Evolutionary conservation across 2,888 invertebrate species (phyloP), one percentile per base, ranked within the genome.

Genomic region (Caenorhabditis macrosperma): DNA sequence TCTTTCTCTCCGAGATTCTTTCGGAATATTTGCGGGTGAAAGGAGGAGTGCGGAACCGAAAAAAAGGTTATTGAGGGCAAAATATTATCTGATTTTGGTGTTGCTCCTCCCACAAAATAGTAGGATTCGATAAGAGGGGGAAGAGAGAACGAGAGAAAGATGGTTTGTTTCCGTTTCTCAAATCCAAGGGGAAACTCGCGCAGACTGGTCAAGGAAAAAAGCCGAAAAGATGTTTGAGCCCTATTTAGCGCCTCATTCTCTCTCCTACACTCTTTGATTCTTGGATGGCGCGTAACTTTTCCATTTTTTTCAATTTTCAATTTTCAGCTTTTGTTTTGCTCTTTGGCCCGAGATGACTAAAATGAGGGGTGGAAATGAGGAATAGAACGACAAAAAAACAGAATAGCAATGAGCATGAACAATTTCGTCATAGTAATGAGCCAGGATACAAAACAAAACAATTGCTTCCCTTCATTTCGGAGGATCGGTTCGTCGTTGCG

Each of bases 71-170:
- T 59, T 59, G 48, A 64, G 48, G 57, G 28, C 61, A 28, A 74
- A 57, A 64, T 64, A 74, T 74, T 74, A 74, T 74, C 74, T 74
- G 74, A 74, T 74, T 64, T 57, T 50, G 35, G 46, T 28, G n/a
- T 20, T 44, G 44, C 52, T 54, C 12, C 17, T 15, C 24, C 4
- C 15, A 9, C 15, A 22, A 24, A 22, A 46, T 44, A 30, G 54
- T 71, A 44, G 44, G 44, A 22, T 15, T 48, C 26, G n/a, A 72
- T 64, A 72, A 71, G 15, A 50, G 22, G 50, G 12, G 35, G 9
- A 60, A 52, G 38, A 50, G 48, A 57, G 20, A n/a, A n/a, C n/a
- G n/a, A 35, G 20, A 22, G n/a, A 48, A 22, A 30, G 33, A 54
- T 54, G 46, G 22, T 24, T 55, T 33, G 72, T 38, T 63, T 55